Evolutionary conservation across 1,140 invertebrate species (phyloP).

Genomic region (Glomeris maerens): DNA sequence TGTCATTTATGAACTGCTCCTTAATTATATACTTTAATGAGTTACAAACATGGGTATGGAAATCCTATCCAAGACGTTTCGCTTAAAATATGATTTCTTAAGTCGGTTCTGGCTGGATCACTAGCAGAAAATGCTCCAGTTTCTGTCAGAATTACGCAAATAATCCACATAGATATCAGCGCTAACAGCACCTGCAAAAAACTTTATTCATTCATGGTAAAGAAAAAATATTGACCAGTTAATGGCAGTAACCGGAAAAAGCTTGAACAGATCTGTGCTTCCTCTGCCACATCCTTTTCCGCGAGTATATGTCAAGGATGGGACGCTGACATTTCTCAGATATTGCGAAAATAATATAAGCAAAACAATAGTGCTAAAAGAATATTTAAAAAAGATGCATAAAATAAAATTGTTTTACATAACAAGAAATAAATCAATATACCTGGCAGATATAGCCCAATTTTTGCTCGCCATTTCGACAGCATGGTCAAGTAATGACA

Average conservation of each 20-base stretch:
- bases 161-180: slow-evolving; percentile 60
- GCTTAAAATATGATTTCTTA: slow-evolving; percentile 51
- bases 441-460: slow-evolving; percentile 65
- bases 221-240: slow-evolving; percentile 9
- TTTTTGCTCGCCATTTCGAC: slow-evolving; percentile 55
- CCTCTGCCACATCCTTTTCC: slow-evolving; percentile 37
- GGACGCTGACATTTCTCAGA: slow-evolving; percentile 50
- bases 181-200: slow-evolving; percentile 54
- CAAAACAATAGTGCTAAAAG: slow-evolving; percentile 59
- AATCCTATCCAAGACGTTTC: slow-evolving; percentile 67
- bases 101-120: slow-evolving; percentile 62
- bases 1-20: slow-evolving; percentile 3
- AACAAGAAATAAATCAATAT: slow-evolving; percentile 25
- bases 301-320: slow-evolving; percentile 44
- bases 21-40: background rate
- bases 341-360: slow-evolving; percentile 69
- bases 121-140: slow-evolving; percentile 46
- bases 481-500: slow-evolving; percentile 63
- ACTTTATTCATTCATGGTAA: slow-evolving; percentile 4
- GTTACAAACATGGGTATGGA: slow-evolving; percentile 58
- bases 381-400: slow-evolving; percentile 2
- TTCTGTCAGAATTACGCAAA: slow-evolving; percentile 57
- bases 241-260: slow-evolving; percentile 54
- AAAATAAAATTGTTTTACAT: slow-evolving; percentile 10
- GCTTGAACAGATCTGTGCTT: slow-evolving; percentile 59